A percentile compares a stretch with the other conserved stretches of the same genome.
Conservation (phyloP, 2,888 invertebrate species). For the Galerucella pusilla region DNA sequence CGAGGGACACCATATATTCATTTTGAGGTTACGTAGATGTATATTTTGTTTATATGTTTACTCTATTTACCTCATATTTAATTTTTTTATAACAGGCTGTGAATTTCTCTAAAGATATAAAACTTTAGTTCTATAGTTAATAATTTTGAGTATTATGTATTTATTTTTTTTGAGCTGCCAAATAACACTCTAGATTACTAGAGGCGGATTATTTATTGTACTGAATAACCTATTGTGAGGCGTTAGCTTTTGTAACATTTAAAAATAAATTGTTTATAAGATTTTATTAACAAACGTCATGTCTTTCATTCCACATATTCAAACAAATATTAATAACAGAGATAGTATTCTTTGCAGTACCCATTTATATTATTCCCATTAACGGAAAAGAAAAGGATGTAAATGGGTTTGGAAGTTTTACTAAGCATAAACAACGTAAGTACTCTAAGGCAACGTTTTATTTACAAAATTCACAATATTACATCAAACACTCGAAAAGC, state of each 20-base stretch:
- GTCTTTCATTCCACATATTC: neutral
- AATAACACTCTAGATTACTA: conserved; percentile 14
- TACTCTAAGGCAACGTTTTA: conserved; percentile 14
- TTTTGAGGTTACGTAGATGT: neutral
- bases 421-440: neutral
- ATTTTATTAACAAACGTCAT: neutral
- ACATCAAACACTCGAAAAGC: conserved; percentile 9
- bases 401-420: neutral
- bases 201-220: conserved; percentile 5
- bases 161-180: conserved; percentile 34
- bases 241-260: conserved; percentile 6
- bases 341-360: too few relatives aligned
- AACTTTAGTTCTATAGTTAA: conserved; percentile 36
- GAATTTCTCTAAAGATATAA: conserved; percentile 37
- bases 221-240: conserved; percentile 5
- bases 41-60: neutral
- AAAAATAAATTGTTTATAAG: conserved; percentile 3
- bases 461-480: conserved; percentile 15
- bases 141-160: conserved; percentile 35
- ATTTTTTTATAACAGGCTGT: conserved; percentile 29
- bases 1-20: neutral
- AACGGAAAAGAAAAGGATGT: neutral
- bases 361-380: too few relatives aligned
- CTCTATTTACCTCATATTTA: conserved; percentile 24
- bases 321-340: too few relatives aligned